Percentiles rank a stretch among this genome's conserved stretches.
These are phyloP conservation scores for Phalacrocorax pelagicus DNA, from an alignment of 2,113 vertebrate species.

Conservation along the genomic window DNA sequence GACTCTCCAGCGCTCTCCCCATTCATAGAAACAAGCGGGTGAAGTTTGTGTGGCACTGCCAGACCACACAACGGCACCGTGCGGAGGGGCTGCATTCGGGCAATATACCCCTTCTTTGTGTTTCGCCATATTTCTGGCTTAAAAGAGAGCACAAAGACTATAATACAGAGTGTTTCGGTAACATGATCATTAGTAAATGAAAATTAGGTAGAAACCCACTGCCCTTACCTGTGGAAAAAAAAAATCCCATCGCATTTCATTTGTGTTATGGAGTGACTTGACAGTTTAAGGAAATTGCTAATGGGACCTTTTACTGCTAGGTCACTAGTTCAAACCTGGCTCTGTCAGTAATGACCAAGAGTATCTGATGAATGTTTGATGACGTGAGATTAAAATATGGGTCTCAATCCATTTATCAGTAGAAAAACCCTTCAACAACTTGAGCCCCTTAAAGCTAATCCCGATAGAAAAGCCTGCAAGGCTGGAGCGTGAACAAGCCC, in stretches of 20 bases:
- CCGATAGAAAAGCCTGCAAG: neutral
- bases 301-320: slow-evolving; percentile 63
- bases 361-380: slow-evolving; percentile 65
- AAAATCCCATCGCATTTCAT: neutral
- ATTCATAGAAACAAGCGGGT: rapidly evolving
- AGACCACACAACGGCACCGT: rapidly evolving
- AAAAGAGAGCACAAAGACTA: rapidly evolving
- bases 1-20: neutral
- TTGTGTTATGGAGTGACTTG: neutral
- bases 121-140: neutral
- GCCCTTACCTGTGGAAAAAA: neutral
- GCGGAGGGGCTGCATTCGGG: neutral
- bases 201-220: neutral
- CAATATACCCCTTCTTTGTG: rapidly evolving
- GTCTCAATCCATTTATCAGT: slow-evolving; percentile 49
- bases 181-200: neutral
- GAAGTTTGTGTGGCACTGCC: rapidly evolving
- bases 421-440: slow-evolving; percentile 53
- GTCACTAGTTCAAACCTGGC: slow-evolving; percentile 56
- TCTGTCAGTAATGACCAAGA: slow-evolving; percentile 51
- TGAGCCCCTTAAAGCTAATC: neutral
- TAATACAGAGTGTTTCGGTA: neutral
- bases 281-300: slow-evolving; percentile 63
- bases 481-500: neutral
- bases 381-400: slow-evolving; percentile 59